Percentiles rank a stretch among this genome's conserved stretches.
These are phyloP conservation scores for Pteropus rufus DNA, from an alignment of 2,797 vertebrate species.

Conservation along the genomic window DNA sequence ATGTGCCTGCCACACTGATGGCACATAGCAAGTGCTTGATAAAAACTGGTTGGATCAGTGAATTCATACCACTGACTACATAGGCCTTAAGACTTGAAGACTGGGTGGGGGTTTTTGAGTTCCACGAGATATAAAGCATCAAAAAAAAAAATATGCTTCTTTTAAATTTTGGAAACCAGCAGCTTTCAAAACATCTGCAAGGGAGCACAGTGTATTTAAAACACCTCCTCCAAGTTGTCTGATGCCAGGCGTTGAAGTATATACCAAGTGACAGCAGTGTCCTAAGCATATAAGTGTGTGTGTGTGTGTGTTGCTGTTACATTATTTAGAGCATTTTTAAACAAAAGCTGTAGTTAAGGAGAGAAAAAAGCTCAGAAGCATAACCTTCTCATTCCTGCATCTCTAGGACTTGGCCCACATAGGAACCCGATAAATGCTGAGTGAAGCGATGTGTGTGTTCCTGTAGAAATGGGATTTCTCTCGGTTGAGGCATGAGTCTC, in stretches of 20 bases:
- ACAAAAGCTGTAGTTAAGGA: background rate
- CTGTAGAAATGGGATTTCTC: background rate
- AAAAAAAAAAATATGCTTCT: background rate
- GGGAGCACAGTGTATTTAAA: background rate
- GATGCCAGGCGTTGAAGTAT: background rate
- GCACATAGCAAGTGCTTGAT: background rate
- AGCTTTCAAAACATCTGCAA: slow-evolving; percentile 31
- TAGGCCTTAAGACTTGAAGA: background rate
- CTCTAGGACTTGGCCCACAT: background rate
- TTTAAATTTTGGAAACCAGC: background rate
- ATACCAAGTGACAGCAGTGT: background rate
- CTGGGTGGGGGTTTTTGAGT: background rate
- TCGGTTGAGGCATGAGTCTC: background rate
- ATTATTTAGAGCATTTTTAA: background rate
- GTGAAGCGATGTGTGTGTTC: background rate
- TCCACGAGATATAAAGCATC: background rate
- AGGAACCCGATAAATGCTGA: background rate
- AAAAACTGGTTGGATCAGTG: background rate
- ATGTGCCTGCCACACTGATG: background rate
- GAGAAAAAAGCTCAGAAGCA: background rate
- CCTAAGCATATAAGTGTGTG: background rate
- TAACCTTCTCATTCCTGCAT: background rate
- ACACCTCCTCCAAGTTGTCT: background rate
- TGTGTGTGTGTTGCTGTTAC: background rate
- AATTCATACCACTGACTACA: background rate